Conservation (phyloP, 2,113 vertebrate genomes). For the Coturnix japonica region DNA sequence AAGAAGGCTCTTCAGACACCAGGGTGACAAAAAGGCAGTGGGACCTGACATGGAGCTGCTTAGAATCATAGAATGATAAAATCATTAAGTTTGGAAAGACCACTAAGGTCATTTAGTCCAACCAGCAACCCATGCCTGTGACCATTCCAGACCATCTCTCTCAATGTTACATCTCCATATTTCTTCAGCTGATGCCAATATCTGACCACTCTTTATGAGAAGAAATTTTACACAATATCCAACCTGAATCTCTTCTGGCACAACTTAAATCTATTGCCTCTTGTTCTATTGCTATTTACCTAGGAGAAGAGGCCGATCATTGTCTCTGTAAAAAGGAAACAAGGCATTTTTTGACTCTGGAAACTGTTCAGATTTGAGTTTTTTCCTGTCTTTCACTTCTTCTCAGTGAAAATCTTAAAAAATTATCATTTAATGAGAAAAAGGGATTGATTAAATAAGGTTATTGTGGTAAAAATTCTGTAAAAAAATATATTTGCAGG, state of each 20-base stretch:
- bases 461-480: not conserved
- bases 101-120: too few relatives aligned
- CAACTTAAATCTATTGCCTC: too few relatives aligned
- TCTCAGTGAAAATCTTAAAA: not conserved
- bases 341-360: not conserved
- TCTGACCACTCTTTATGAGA: too few relatives aligned
- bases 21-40: not conserved
- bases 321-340: not conserved
- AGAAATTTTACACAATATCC: too few relatives aligned
- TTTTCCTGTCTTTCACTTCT: not conserved
- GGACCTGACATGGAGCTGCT: not conserved
- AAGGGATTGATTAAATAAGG: not conserved
- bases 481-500: not conserved
- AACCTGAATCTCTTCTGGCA: too few relatives aligned
- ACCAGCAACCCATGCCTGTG: too few relatives aligned
- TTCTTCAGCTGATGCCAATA: too few relatives aligned
- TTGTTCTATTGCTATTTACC: too few relatives aligned
- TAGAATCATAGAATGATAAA: too few relatives aligned
- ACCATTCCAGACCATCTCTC: too few relatives aligned
- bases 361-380: not conserved
- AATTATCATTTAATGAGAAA: not conserved
- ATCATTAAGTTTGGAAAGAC: too few relatives aligned
- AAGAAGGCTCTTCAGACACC: not conserved
- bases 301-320: not conserved
- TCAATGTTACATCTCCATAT: too few relatives aligned